phyloP scores from a whole-genome alignment of 1,140 invertebrate species.

The Neodiprion virginianus region DNA sequence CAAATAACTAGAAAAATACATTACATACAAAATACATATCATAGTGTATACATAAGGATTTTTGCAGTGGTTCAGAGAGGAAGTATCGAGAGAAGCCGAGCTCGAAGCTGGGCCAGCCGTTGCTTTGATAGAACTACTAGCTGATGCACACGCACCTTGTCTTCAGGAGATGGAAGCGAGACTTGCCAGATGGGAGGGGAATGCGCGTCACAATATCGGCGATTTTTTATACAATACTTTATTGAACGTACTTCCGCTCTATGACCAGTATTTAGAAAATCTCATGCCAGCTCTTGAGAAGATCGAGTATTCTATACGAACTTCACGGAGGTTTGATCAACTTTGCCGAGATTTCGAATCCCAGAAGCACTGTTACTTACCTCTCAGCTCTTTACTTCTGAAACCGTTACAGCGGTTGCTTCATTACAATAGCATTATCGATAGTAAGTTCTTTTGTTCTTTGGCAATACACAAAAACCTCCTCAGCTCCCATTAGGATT shows the following conservation, averaged over 20 bases:
- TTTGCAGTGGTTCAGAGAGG: constrained; percentile 75
- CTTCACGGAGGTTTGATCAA: constrained; percentile 78
- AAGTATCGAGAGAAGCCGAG: constrained; percentile 68
- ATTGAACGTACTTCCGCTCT: constrained; percentile 68
- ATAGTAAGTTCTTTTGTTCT: constrained; percentile 69
- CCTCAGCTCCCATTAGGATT: no score
- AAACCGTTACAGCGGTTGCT: constrained; percentile 89
- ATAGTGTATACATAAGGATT: constrained; percentile 19
- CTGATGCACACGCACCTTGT: constrained; percentile 70
- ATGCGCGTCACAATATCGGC: constrained; percentile 65
- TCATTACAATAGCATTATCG: constrained; percentile 84
- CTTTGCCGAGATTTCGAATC: constrained; percentile 85
- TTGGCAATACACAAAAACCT: neutral
- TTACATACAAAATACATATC: no score
- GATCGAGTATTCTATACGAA: constrained; percentile 75
- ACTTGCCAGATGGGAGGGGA: constrained; percentile 69
- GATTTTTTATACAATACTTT: constrained; percentile 64
- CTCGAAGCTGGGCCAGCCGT: constrained; percentile 67
- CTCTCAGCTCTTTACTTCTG: constrained; percentile 84
- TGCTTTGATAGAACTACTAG: constrained; percentile 69
- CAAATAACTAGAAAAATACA: no score
- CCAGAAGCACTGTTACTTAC: constrained; percentile 86
- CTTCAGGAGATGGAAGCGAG: constrained; percentile 74
- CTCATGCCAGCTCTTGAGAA: constrained; percentile 78
- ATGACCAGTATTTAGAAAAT: constrained; percentile 82